Percentiles rank a stretch among this genome's conserved stretches.
phyloP scores from a whole-genome alignment of 2,888 invertebrate species.

The Hirtodrosophila confusa region DNA sequence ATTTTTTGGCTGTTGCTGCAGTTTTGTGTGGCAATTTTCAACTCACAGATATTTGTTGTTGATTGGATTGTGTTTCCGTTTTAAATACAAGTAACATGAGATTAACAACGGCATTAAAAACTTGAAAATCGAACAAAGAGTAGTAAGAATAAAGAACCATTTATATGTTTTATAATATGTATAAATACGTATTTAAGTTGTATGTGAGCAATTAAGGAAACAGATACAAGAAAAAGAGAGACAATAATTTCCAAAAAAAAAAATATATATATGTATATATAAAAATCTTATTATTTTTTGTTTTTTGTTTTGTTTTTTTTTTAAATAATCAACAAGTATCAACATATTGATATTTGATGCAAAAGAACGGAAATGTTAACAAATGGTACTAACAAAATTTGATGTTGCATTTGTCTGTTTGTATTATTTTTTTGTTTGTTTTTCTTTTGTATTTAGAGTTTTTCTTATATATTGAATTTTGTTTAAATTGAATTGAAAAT shows the following conservation, averaged over 20 bases:
- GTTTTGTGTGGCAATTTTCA: constrained; percentile 41
- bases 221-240: constrained; percentile 64
- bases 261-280: constrained; percentile 34
- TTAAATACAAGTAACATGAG: constrained; percentile 46
- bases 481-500: constrained; percentile 63
- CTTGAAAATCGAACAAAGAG: constrained; percentile 52
- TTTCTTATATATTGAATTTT: constrained; percentile 43
- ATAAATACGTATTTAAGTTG: constrained; percentile 39
- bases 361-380: constrained; percentile 51
- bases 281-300: constrained; percentile 8
- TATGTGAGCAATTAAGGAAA: constrained; percentile 63
- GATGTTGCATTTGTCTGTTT: constrained; percentile 52
- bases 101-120: constrained; percentile 54
- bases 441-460: constrained; percentile 67
- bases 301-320: constrained; percentile 8
- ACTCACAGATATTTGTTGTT: constrained; percentile 43
- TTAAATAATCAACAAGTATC: constrained; percentile 2
- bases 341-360: constrained; percentile 45
- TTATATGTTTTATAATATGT: constrained; percentile 46
- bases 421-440: constrained; percentile 38
- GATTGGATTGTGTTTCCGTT: constrained; percentile 56
- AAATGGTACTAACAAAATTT: constrained; percentile 54
- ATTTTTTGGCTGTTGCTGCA: constrained; percentile 32
- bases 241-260: constrained; percentile 41
- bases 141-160: constrained; percentile 48